Percentiles rank a stretch among this genome's conserved stretches.
phyloP scores from a whole-genome alignment of 2,797 vertebrate genomes.

The Hylomyscus alleni region DNA sequence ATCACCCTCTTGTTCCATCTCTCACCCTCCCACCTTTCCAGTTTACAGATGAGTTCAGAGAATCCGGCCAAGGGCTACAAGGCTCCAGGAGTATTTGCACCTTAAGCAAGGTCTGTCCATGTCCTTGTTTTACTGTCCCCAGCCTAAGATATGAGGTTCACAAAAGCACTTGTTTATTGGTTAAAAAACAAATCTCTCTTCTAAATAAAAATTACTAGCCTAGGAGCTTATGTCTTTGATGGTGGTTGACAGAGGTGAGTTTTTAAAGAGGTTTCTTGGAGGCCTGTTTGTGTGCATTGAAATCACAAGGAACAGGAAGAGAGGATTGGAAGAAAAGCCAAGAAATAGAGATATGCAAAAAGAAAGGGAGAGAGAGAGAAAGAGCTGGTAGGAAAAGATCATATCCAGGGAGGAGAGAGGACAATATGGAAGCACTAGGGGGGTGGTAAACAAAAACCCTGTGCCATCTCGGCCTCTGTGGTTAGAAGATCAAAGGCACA shows the following conservation, averaged over 20 bases:
- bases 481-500: background rate
- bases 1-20: background rate
- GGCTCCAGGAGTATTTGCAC: background rate
- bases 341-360: accelerated
- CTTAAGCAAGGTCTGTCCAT: background rate
- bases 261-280: background rate
- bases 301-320: background rate
- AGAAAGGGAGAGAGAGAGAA: background rate
- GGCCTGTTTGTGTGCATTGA: background rate
- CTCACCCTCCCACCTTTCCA: background rate
- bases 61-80: background rate
- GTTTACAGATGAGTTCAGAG: background rate
- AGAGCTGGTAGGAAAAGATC: background rate
- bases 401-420: background rate
- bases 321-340: background rate
- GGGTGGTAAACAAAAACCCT: background rate
- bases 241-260: background rate
- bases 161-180: background rate
- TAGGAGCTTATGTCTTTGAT: background rate
- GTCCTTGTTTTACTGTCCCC: too few relatives aligned
- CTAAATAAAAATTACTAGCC: background rate
- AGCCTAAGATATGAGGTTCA: background rate
- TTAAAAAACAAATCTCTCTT: background rate
- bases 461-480: background rate
- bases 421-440: background rate